Evolutionary conservation across 2,113 vertebrate species (phyloP).

Genomic region (Entelurus aequoreus): DNA sequence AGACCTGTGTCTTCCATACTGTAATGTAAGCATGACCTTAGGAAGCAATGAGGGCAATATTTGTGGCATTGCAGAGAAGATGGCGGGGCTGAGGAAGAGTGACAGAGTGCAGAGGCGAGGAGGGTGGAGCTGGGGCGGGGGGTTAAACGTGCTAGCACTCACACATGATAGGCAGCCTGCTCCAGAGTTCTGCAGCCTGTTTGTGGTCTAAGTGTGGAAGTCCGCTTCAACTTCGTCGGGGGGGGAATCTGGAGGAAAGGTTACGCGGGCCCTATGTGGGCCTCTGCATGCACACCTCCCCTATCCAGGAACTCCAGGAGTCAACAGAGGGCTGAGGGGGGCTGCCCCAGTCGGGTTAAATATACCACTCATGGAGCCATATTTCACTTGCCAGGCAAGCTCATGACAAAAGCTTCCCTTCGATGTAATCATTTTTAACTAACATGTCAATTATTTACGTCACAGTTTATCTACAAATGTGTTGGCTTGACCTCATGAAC

Average conservation of each 20-base stretch:
- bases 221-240: slow-evolving; percentile 43
- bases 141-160: slow-evolving; percentile 37
- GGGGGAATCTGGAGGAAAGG: slow-evolving; percentile 67
- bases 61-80: slow-evolving; percentile 19
- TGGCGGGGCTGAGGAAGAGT: slow-evolving; percentile 35
- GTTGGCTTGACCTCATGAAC: too few relatives aligned
- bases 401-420: slow-evolving; percentile 6
- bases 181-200: slow-evolving; percentile 44
- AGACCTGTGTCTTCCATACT: slow-evolving; percentile 21
- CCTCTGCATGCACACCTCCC: slow-evolving; percentile 50
- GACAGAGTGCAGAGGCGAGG: background rate
- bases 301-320: slow-evolving; percentile 42
- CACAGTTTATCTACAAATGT: too few relatives aligned
- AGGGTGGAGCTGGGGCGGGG: too few relatives aligned
- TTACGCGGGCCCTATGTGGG: slow-evolving; percentile 54
- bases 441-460: too few relatives aligned
- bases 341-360: slow-evolving; percentile 49
- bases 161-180: slow-evolving; percentile 49
- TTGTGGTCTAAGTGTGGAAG: slow-evolving; percentile 63
- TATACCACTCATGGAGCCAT: slow-evolving; percentile 46
- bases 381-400: slow-evolving; percentile 41
- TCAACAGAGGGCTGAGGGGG: slow-evolving; percentile 39
- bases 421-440: background rate
- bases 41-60: slow-evolving; percentile 37
- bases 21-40: slow-evolving; percentile 57